Conservation (phyloP, 2,888 invertebrate species). For the Pediacus dermestoides region DNA sequence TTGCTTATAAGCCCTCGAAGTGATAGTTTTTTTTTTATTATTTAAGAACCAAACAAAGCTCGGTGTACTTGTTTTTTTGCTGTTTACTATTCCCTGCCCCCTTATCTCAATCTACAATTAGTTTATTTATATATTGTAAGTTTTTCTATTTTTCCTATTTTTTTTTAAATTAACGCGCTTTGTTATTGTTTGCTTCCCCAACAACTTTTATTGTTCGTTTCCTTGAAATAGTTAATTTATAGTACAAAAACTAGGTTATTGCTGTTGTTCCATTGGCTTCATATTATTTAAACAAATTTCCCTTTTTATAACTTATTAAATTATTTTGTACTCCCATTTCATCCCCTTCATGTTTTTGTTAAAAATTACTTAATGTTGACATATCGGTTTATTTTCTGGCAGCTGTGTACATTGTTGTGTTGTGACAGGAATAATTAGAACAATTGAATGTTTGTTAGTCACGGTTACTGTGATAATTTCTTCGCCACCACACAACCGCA, state of each 20-base stretch:
- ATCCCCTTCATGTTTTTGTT: too few species aligned
- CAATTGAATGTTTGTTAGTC: too few species aligned
- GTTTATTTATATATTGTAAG: slow-evolving; percentile 10
- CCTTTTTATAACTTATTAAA: slow-evolving; percentile 3
- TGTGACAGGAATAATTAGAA: too few species aligned
- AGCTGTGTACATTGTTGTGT: too few species aligned
- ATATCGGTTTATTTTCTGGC: too few species aligned
- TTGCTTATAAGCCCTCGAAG: slow-evolving; percentile 30
- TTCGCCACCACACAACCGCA: too few species aligned
- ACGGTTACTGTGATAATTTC: too few species aligned
- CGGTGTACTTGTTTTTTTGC: slow-evolving; percentile 41
- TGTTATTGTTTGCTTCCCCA: too few species aligned
- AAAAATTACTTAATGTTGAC: slow-evolving; percentile 38
- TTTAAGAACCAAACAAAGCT: slow-evolving; percentile 43
- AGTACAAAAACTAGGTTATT: slow-evolving; percentile 39
- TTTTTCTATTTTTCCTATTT: too few species aligned
- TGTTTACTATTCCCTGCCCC: slow-evolving; percentile 15
- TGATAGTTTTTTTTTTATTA: slow-evolving; percentile 42
- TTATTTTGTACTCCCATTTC: slow-evolving; percentile 16
- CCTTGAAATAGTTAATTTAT: slow-evolving; percentile 33
- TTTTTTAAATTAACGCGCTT: slow-evolving; percentile 7
- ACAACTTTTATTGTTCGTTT: slow-evolving; percentile 26
- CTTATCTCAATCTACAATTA: neutral
- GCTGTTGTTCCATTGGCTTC: too few species aligned
- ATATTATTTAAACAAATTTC: slow-evolving; percentile 4